These are phyloP conservation scores for Percopsis transmontana DNA, from an alignment of 2,113 vertebrate species.

Conservation along the genomic window DNA sequence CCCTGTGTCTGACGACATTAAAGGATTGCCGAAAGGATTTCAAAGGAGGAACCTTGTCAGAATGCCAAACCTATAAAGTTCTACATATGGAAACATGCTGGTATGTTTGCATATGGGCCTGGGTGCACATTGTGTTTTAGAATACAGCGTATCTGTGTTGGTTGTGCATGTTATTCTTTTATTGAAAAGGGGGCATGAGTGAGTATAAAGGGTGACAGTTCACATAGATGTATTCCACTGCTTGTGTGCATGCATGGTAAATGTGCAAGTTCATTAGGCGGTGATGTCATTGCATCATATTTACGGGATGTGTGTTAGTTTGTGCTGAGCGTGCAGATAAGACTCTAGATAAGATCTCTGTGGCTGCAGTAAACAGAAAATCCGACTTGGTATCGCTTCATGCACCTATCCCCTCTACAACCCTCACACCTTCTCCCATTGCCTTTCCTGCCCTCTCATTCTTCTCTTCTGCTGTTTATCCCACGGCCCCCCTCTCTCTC, in stretches of 20 bases:
- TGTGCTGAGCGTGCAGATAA: not conserved
- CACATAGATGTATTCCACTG: constrained; percentile 10
- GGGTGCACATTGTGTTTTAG: not conserved
- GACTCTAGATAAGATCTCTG: not conserved
- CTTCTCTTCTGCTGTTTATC: constrained; percentile 1
- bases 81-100: constrained; percentile 19
- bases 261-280: not conserved
- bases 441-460: not conserved
- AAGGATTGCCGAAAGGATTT: constrained; percentile 63
- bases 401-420: not conserved
- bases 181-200: not conserved
- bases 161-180: not conserved
- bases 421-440: not conserved
- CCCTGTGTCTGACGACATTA: constrained; percentile 61
- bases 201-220: too few species aligned
- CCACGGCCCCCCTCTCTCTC: not conserved
- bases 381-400: not conserved
- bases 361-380: not conserved
- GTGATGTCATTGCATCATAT: not conserved
- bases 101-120: not conserved
- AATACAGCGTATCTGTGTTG: not conserved
- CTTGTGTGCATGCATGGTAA: not conserved
- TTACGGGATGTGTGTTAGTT: not conserved
- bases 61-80: constrained; percentile 16
- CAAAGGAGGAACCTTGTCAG: constrained; percentile 30